A percentile compares a stretch with the other conserved stretches of the same genome.
Evolutionary conservation across 1,140 invertebrate genomes (phyloP).

Genomic region (Mya arenaria): DNA sequence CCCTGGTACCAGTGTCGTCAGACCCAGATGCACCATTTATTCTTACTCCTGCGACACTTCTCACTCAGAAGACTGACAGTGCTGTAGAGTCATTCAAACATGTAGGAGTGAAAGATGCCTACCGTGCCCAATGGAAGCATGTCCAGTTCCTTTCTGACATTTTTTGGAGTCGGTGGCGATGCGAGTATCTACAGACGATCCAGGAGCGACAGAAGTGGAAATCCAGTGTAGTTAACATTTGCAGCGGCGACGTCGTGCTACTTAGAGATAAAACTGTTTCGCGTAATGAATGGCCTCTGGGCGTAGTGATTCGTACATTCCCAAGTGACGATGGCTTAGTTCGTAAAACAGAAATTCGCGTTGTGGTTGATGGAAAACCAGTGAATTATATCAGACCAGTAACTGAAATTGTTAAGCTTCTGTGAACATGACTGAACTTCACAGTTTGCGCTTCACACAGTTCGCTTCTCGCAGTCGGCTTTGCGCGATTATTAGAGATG

Average conservation of each 20-base stretch:
- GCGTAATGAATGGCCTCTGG: conserved; percentile 56
- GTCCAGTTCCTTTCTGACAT: conserved; percentile 51
- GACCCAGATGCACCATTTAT: conserved; percentile 40
- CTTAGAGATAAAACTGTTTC: conserved; percentile 36
- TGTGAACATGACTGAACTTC: too few relatives aligned
- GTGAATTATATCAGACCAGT: conserved; percentile 32
- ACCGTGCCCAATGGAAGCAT: conserved; percentile 33
- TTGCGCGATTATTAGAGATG: too few relatives aligned
- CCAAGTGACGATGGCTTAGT: conserved; percentile 46
- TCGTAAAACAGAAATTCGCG: conserved; percentile 22
- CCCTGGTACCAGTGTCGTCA: conserved; percentile 38
- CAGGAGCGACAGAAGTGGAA: conserved; percentile 51
- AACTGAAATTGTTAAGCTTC: conserved; percentile 25
- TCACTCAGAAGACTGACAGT: conserved; percentile 42
- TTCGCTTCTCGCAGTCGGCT: too few relatives aligned
- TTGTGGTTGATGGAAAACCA: conserved; percentile 1
- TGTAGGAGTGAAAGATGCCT: conserved; percentile 18
- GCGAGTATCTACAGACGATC: conserved; percentile 41
- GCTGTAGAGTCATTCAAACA: neutral
- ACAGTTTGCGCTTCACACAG: too few relatives aligned
- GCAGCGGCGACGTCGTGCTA: conserved; percentile 49
- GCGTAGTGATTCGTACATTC: conserved; percentile 29
- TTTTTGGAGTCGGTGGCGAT: conserved; percentile 56
- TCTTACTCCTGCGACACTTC: conserved; percentile 48
- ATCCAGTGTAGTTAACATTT: conserved; percentile 6